Conservation (phyloP, 2,888 invertebrate genomes). For the Drosophila demipolita region DNA sequence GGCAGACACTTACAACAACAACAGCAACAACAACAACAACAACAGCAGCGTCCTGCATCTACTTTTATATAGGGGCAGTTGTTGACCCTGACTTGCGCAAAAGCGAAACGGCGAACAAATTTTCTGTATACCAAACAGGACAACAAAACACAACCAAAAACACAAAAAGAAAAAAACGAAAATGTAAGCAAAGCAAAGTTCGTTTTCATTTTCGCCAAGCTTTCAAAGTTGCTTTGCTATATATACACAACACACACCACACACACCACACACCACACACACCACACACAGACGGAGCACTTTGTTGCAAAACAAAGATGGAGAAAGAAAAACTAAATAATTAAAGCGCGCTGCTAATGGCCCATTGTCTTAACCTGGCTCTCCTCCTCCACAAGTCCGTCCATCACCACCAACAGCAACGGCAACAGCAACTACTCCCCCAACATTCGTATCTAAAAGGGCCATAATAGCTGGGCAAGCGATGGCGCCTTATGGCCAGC, state of each 20-base stretch:
- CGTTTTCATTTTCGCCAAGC: slow-evolving; percentile 66
- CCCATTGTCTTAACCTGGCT: slow-evolving; percentile 70
- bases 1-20: slow-evolving; percentile 44
- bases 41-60: slow-evolving; percentile 58
- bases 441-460: slow-evolving; percentile 53
- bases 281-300: slow-evolving; percentile 19
- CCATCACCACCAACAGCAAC: background rate
- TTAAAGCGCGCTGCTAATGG: slow-evolving; percentile 79
- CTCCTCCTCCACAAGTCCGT: background rate
- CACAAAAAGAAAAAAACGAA: slow-evolving; percentile 12
- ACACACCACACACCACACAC: background rate
- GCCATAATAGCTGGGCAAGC: slow-evolving; percentile 70
- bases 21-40: slow-evolving; percentile 13
- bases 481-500: slow-evolving; percentile 61
- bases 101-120: slow-evolving; percentile 56
- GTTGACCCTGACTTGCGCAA: slow-evolving; percentile 84
- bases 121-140: slow-evolving; percentile 62
- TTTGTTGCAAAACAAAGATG: slow-evolving; percentile 45
- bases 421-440: background rate
- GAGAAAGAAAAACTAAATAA: slow-evolving; percentile 64
- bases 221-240: slow-evolving; percentile 40
- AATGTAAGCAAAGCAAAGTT: slow-evolving; percentile 58
- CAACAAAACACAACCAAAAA: slow-evolving; percentile 11
- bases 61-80: slow-evolving; percentile 60
- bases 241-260: slow-evolving; percentile 1